phyloP scores from a whole-genome alignment of 2,888 invertebrate genomes.

The Xestia c-nigrum region DNA sequence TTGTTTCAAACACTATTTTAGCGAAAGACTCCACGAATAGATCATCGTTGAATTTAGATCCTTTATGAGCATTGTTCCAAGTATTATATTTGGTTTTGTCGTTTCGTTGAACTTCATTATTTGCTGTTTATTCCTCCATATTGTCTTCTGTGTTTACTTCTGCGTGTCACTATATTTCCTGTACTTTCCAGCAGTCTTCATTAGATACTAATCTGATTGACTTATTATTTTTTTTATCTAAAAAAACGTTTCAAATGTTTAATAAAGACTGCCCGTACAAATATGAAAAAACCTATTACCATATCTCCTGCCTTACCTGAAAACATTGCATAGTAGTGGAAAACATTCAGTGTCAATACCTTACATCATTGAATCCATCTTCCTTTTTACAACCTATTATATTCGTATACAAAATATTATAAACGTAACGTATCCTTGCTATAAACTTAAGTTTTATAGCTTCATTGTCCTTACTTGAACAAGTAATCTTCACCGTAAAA shows the following conservation, averaged over 20 bases:
- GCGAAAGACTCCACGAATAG: conserved; percentile 65
- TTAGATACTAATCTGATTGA: not conserved
- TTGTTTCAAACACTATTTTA: conserved; percentile 68
- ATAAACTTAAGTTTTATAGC: conserved; percentile 52
- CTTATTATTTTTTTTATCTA: not conserved
- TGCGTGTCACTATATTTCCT: not conserved
- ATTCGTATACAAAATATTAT: conserved; percentile 43
- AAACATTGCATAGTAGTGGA: not conserved
- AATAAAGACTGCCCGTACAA: not conserved
- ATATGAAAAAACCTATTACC: not conserved
- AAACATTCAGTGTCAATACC: conserved; percentile 2
- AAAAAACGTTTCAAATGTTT: not conserved
- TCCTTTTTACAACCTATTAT: conserved; percentile 53
- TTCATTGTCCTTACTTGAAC: conserved; percentile 53
- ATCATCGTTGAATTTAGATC: conserved; percentile 71
- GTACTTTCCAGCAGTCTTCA: not conserved
- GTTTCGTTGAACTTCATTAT: conserved; percentile 10
- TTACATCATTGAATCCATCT: conserved; percentile 40
- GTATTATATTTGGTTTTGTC: conserved; percentile 26
- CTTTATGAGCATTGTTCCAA: conserved; percentile 26
- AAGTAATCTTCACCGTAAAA: conserved; percentile 45
- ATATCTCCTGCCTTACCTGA: not conserved
- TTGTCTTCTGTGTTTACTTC: not conserved
- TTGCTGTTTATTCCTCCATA: not conserved
- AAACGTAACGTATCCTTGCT: conserved; percentile 49